Conservation (phyloP, 2,888 invertebrate genomes). For the Helicoverpa assulta region DNA sequence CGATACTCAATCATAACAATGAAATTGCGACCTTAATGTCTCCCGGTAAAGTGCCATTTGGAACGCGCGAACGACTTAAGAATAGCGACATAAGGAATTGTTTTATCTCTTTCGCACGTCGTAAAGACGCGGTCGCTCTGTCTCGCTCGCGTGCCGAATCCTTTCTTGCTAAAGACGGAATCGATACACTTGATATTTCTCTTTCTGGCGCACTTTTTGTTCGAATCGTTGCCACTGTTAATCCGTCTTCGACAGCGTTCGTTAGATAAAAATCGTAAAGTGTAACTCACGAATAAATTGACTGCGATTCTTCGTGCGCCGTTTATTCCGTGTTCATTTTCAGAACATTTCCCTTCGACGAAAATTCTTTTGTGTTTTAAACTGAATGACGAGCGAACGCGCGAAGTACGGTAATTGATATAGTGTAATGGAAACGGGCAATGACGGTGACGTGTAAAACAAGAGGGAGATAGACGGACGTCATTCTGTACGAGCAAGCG, state of each 20-base stretch:
- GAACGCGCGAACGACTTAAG: constrained; percentile 85
- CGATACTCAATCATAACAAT: constrained; percentile 86
- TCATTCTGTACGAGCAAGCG: constrained; percentile 76
- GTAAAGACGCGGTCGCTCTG: constrained; percentile 83
- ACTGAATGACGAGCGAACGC: constrained; percentile 57
- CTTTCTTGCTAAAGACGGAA: constrained; percentile 85
- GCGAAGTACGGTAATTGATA: constrained; percentile 82
- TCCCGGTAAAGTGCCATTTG: constrained; percentile 85
- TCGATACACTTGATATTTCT: constrained; percentile 86
- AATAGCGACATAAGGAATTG: constrained; percentile 90
- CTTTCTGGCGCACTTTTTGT: constrained; percentile 87
- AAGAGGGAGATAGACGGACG: constrained; percentile 80
- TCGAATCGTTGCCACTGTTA: constrained; percentile 80
- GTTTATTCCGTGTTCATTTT: constrained; percentile 79
- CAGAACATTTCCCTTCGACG: constrained; percentile 70
- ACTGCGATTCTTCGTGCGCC: constrained; percentile 79
- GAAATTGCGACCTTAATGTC: constrained; percentile 88
- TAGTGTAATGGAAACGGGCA: constrained; percentile 89
- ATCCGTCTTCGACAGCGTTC: constrained; percentile 87
- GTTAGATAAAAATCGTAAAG: constrained; percentile 84
- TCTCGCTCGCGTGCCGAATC: constrained; percentile 81
- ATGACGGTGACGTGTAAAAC: constrained; percentile 85
- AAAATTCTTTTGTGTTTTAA: constrained; percentile 69
- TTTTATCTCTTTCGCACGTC: constrained; percentile 89
- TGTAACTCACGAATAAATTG: constrained; percentile 85